These are phyloP conservation scores for Lepidurus couesii DNA, from an alignment of 1,140 invertebrate genomes.

Conservation along the genomic window DNA sequence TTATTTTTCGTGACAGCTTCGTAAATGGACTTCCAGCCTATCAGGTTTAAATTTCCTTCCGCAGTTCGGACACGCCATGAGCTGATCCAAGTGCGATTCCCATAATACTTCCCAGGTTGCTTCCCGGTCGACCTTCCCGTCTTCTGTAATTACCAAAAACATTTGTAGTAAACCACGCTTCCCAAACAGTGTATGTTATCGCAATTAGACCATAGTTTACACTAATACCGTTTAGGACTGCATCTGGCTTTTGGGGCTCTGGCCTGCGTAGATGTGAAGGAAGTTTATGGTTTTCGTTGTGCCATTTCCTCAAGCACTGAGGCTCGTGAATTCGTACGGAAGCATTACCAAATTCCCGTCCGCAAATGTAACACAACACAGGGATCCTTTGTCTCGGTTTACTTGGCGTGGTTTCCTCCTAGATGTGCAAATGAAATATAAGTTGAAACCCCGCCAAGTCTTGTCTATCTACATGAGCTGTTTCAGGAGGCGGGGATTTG, in stretches of 20 bases:
- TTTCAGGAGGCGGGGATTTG: not conserved
- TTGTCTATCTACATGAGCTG: not conserved
- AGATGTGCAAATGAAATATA: slow-evolving; percentile 43
- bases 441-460: slow-evolving; percentile 39
- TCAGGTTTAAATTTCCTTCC: slow-evolving; percentile 41
- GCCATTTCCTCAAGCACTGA: slow-evolving; percentile 70
- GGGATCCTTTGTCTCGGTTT: slow-evolving; percentile 41
- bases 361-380: slow-evolving; percentile 67
- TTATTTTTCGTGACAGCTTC: not conserved
- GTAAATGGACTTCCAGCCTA: not conserved
- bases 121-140: slow-evolving; percentile 49
- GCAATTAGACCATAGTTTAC: slow-evolving; percentile 37
- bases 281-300: slow-evolving; percentile 59
- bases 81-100: slow-evolving; percentile 51
- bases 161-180: not conserved
- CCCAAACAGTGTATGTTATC: not conserved
- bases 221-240: slow-evolving; percentile 48
- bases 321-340: slow-evolving; percentile 69
- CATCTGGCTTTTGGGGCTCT: slow-evolving; percentile 58
- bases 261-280: slow-evolving; percentile 53
- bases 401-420: slow-evolving; percentile 4
- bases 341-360: slow-evolving; percentile 63
- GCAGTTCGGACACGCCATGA: slow-evolving; percentile 42
- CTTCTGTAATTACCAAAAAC: slow-evolving; percentile 40
- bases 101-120: slow-evolving; percentile 53